Conservation (phyloP, 2,888 invertebrate species). For the Electrophaes corylata region DNA sequence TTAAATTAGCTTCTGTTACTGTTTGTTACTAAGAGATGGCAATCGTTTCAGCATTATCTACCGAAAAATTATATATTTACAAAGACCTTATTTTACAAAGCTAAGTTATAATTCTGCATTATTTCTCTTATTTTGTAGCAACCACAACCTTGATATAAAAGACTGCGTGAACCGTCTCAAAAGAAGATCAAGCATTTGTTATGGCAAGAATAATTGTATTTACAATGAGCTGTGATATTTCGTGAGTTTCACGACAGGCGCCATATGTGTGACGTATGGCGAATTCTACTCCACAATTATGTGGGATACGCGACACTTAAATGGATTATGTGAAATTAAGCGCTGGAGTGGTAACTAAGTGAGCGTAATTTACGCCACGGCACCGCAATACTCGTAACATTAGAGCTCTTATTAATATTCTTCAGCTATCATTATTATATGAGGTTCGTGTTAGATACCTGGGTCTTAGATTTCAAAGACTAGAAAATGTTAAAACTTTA, state of each 20-base stretch:
- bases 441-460: neutral
- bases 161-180: neutral
- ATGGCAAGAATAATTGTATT: conserved; percentile 14
- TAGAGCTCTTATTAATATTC: conserved; percentile 38
- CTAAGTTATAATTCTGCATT: neutral
- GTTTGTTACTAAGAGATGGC: too few relatives aligned
- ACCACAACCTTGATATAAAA: neutral
- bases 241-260: conserved; percentile 36
- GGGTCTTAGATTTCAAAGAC: conserved; percentile 8
- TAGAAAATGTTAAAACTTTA: neutral
- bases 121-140: neutral
- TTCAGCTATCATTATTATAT: conserved; percentile 24
- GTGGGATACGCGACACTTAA: conserved; percentile 70
- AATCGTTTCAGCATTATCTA: too few relatives aligned
- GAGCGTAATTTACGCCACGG: conserved; percentile 66
- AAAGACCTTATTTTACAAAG: too few relatives aligned
- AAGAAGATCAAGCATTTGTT: neutral
- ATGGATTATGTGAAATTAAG: conserved; percentile 80
- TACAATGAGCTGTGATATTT: conserved; percentile 29
- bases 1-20: too few relatives aligned
- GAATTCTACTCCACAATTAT: conserved; percentile 74
- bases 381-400: conserved; percentile 46
- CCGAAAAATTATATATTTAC: too few relatives aligned
- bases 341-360: conserved; percentile 65
- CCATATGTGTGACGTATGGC: conserved; percentile 64